These are phyloP conservation scores for Sebastes baramenuke DNA, from an alignment of 2,797 vertebrate species.

Conservation along the genomic window DNA sequence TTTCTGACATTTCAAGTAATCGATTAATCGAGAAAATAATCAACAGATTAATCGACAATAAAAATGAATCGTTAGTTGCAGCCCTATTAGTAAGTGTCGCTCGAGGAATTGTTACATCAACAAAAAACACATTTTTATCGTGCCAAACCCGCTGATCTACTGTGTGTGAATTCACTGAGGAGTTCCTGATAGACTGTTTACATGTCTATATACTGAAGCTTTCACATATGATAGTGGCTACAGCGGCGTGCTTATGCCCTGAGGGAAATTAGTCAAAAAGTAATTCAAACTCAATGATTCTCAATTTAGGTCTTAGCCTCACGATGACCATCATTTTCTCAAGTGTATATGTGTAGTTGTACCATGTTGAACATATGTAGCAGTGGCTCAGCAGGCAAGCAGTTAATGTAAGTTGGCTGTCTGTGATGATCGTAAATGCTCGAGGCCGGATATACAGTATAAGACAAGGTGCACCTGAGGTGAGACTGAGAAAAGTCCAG, in stretches of 20 bases:
- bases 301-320: background rate
- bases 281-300: constrained; percentile 25
- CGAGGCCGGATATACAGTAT: background rate
- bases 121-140: background rate
- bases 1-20: no score
- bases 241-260: background rate
- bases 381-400: background rate
- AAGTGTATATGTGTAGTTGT: background rate
- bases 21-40: no score
- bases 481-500: background rate
- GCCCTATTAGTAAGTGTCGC: no score
- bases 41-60: no score
- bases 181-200: background rate
- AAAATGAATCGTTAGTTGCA: no score
- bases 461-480: background rate
- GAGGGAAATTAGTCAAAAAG: background rate
- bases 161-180: background rate
- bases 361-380: background rate
- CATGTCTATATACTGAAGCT: background rate
- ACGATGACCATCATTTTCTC: background rate
- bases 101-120: background rate
- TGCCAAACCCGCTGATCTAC: background rate
- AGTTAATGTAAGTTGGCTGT: background rate
- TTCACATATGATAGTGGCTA: background rate
- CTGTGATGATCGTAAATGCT: background rate